These are phyloP conservation scores for Zosterops borbonicus DNA, from an alignment of 2,113 vertebrate species.

Conservation along the genomic window DNA sequence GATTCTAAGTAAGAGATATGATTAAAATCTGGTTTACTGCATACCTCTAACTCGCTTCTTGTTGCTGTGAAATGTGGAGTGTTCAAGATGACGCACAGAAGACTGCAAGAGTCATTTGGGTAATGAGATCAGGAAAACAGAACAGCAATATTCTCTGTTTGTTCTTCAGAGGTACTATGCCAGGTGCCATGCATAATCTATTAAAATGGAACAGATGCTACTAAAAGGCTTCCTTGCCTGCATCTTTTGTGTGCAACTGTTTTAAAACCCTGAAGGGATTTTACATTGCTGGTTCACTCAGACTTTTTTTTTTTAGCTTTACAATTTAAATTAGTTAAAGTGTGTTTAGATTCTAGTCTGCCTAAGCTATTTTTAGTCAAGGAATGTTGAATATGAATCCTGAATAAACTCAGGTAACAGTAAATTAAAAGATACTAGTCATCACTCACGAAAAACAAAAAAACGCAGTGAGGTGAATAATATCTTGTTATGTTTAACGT, in stretches of 20 bases:
- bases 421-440: not conserved
- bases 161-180: not conserved
- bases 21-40: not conserved
- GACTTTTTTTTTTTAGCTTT: not conserved
- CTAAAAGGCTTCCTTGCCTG: not conserved
- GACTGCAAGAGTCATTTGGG: not conserved
- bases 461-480: not conserved
- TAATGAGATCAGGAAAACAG: not conserved
- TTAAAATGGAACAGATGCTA: constrained; percentile 6
- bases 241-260: not conserved
- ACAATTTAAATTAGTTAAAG: not conserved
- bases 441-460: not conserved
- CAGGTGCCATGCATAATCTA: not conserved
- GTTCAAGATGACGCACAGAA: not conserved
- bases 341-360: not conserved
- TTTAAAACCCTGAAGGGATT: not conserved
- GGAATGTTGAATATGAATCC: not conserved
- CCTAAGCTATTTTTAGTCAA: not conserved
- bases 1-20: not conserved
- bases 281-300: not conserved
- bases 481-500: not conserved
- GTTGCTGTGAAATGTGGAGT: not conserved
- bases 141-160: not conserved
- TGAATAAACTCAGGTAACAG: not conserved
- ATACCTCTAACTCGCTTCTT: not conserved